Evolutionary conservation across 2,888 invertebrate species (phyloP), one percentile per base, ranked within the genome.

Genomic region (Chalcis sispes): DNA sequence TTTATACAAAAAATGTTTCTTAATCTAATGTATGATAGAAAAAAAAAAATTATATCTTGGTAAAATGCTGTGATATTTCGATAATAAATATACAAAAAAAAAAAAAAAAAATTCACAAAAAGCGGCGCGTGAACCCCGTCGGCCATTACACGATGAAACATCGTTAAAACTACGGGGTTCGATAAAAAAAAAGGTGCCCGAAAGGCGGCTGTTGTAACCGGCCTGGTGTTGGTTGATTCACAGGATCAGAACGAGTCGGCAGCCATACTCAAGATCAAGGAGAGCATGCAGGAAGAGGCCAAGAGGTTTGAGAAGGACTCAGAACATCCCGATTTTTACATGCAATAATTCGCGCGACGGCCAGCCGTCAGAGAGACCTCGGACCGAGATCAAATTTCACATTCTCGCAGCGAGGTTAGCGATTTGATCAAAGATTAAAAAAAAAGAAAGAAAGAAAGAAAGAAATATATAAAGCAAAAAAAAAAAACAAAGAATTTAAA

Each of bases 261-360:
- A 90, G 99, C 98, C 92, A 99, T 99, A 91, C 93, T 98, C 92
- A 99, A 99, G 93, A 99, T 99, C 90, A 99, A 99, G 93, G 98
- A 98, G 92, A 98, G 97, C 93, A 98, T 99, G 98, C 98, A 99
- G 91, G 98, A 99, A 91, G 99, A 99, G 91, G 98, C 98, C 90
- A 98, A 98, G 93, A 95, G 98, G 91, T 97, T 97, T 92, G 97
- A 98, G 91, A 97, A 97, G 93, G 97, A 97, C 91, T 95, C 96
- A 85, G 97, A 97, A 90, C 97, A 97, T 90, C 96, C 97, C 89
- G 97, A 97, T 91, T 97, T 96, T 92, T 97, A 96, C 91, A 97
- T 97, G 96, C 96, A 96, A 94, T 97, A 95, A 94, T 86, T 86
- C 83, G 83, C 82, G 82, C 83, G 64, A 72, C 46, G 58, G 40